Base-by-base conservation (phyloP, 2,797 vertebrate species). In the Eptatretus atami region DNA sequence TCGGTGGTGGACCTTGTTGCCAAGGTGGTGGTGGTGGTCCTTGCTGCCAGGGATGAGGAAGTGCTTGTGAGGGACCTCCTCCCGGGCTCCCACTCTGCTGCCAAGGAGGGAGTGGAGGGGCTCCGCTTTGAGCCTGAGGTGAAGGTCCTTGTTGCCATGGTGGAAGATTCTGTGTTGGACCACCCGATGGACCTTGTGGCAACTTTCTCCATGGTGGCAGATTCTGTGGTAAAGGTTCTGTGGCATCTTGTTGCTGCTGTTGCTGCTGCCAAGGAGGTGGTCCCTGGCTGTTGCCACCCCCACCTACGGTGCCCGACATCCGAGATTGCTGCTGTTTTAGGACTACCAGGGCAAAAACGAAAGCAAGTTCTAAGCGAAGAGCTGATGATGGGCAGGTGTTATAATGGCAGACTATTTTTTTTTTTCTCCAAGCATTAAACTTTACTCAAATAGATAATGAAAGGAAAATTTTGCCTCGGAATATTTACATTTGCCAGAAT, bases 41-140 rank as follows among this genome's bases (percentile, higher is more conserved):
- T 8, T 79, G 75, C 13, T 77, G 78, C 24, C 75, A 69, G 1
- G 77, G 69, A 0, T 76, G 63, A 2, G 24, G 57, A n/a, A 52
- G 80, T 72, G 0, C 77, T 69, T 0, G 81, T 71, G 0, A 76
- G 63, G 0, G 75, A 70, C 24, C 57, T 9, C 15, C 15, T 61
- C 57, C 57, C 57, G 9, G 57, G 15, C 24, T 44, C 31, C 31
- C 31, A 44, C 31, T n/a, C 57, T 61, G 57, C 57, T 24, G 25
- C n/a, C n/a, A 25, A 10, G 57, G 57, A 12, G 24, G 57, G 57
- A n/a, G 15, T 24, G n/a, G 57, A 24, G 24, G 57, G 57, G 57
- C 57, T n/a, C 15, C 57, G 11, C 15, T 10, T 12, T n/a, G 57
- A n/a, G 11, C 15, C 57, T n/a, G 57, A n/a, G n/a, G 57, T n/a